A percentile compares a stretch with the other conserved stretches of the same genome.
These are phyloP conservation scores for Lathamus discolor DNA, from an alignment of 2,113 vertebrate species.

Conservation along the genomic window DNA sequence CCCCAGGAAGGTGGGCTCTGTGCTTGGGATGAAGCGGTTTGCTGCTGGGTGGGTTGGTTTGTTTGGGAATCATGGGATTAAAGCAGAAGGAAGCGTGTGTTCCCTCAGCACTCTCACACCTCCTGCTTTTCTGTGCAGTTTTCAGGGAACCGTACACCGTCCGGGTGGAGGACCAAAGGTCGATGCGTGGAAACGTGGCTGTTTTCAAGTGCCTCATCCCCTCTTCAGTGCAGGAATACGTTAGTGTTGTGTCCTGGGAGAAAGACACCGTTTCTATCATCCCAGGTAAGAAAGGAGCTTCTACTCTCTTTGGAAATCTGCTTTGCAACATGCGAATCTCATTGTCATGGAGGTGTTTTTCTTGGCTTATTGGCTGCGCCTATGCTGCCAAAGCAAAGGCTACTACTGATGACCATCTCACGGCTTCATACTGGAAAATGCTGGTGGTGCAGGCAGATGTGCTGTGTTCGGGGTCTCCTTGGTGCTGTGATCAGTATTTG, in stretches of 20 bases:
- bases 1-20: background rate
- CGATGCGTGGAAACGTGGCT: conserved; percentile 98
- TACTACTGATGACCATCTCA: accelerated
- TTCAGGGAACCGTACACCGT: conserved; percentile 99
- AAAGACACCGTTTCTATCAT: conserved; percentile 97
- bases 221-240: conserved; percentile 96
- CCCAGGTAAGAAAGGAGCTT: conserved; percentile 84
- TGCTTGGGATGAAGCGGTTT: background rate
- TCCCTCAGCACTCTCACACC: conserved; percentile 24
- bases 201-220: conserved; percentile 99
- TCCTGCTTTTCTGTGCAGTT: conserved; percentile 75
- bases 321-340: background rate
- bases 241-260: conserved; percentile 99
- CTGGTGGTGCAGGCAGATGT: background rate
- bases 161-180: conserved; percentile 98
- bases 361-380: background rate
- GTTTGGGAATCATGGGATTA: conserved; percentile 43
- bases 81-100: conserved; percentile 16
- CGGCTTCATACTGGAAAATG: accelerated
- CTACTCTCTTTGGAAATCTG: background rate
- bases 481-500: background rate
- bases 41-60: conserved; percentile 37
- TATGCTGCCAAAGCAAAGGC: background rate
- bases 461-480: background rate
- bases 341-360: accelerated